Conservation (phyloP, 2,797 vertebrate species). For the Iguana delicatissima region DNA sequence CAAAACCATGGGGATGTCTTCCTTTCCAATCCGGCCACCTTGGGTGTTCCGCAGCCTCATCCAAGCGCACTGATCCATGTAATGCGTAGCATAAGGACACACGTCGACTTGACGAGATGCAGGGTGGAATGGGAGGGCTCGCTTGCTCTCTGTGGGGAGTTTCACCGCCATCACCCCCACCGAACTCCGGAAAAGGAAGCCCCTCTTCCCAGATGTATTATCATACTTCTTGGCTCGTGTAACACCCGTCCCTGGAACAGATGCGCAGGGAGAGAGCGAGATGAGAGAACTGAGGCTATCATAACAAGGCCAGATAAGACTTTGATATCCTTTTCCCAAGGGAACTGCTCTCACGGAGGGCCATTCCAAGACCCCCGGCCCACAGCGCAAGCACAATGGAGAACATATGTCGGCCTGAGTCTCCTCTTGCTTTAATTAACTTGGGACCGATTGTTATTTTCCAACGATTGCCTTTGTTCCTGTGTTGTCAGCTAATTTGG, state of each 20-base stretch:
- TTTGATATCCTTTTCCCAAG: constrained; percentile 50
- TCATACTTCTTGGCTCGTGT: constrained; percentile 28
- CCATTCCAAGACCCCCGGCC: background rate
- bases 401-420: constrained; percentile 42
- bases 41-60: background rate
- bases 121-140: fast-evolving
- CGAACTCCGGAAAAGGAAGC: background rate
- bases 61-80: background rate
- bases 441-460: background rate
- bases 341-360: background rate
- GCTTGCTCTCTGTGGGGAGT: background rate
- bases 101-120: too few relatives aligned
- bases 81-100: background rate
- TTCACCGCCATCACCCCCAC: background rate
- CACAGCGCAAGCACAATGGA: background rate
- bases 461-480: fast-evolving
- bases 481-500: background rate
- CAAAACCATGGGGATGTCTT: background rate
- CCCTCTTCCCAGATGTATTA: constrained; percentile 33
- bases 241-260: background rate
- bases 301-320: constrained; percentile 28
- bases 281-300: constrained; percentile 36
- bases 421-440: constrained; percentile 54
- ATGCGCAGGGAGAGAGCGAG: fast-evolving
- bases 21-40: constrained; percentile 9